phyloP scores from a whole-genome alignment of 2,113 vertebrate genomes.

The Amblyopsis rosae region DNA sequence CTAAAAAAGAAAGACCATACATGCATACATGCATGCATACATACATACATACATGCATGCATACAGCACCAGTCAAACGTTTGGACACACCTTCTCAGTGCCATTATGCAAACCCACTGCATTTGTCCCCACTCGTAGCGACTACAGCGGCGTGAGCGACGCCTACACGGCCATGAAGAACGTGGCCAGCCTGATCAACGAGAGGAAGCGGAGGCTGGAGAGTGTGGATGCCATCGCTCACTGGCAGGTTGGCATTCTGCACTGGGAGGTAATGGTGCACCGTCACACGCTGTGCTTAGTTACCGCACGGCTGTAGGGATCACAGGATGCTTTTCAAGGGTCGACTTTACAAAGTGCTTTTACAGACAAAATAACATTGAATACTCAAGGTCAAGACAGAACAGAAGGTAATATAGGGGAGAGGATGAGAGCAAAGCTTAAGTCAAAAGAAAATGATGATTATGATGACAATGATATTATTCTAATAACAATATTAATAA shows the following conservation, averaged over 20 bases:
- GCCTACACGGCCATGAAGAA: conserved; percentile 97
- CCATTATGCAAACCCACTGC: not conserved
- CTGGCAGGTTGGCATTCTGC: conserved; percentile 95
- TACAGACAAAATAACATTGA: too few species aligned
- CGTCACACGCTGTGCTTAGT: not conserved
- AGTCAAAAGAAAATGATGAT: too few species aligned
- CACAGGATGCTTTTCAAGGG: not conserved
- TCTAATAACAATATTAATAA: too few species aligned
- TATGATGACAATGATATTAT: too few species aligned
- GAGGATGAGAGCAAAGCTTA: too few species aligned
- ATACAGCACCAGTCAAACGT: too few species aligned
- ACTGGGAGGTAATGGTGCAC: conserved; percentile 87
- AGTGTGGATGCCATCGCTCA: conserved; percentile 94
- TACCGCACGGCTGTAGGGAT: not conserved
- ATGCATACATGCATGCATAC: not conserved
- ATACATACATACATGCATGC: too few species aligned
- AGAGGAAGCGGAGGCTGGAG: conserved; percentile 92
- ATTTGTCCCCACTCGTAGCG: conserved; percentile 71
- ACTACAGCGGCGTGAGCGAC: conserved; percentile 85
- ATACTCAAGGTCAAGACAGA: too few species aligned
- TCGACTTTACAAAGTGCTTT: too few species aligned
- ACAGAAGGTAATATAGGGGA: too few species aligned
- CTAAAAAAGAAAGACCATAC: too few species aligned
- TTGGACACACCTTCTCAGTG: too few species aligned
- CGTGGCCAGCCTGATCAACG: conserved; percentile 94